phyloP scores from a whole-genome alignment of 2,888 invertebrate genomes.

The Eutolmus rufibarbis region DNA sequence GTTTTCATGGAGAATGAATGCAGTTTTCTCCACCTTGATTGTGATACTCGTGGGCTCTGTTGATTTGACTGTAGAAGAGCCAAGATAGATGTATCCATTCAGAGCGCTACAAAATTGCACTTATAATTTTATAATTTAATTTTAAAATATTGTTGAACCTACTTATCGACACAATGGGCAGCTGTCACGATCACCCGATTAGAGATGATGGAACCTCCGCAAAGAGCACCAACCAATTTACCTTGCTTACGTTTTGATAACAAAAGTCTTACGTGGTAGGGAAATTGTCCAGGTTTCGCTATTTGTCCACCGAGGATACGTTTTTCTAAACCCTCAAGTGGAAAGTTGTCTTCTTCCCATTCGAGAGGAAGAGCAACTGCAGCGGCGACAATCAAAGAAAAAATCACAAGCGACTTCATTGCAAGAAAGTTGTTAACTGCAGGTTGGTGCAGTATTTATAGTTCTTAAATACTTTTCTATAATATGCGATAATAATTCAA shows the following conservation, averaged over 20 bases:
- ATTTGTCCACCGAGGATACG: slow-evolving; percentile 44
- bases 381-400: neutral
- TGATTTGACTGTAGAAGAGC: neutral
- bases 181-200: slow-evolving; percentile 13
- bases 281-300: slow-evolving; percentile 45
- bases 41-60: neutral
- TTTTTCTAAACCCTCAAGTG: neutral
- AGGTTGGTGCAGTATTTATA: neutral
- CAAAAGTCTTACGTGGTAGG: slow-evolving; percentile 43
- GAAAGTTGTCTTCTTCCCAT: neutral
- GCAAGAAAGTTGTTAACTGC: neutral
- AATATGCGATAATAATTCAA: neutral
- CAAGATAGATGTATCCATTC: neutral
- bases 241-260: neutral
- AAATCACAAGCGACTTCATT: neutral
- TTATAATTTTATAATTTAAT: neutral
- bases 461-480: neutral
- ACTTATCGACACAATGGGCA: slow-evolving; percentile 31
- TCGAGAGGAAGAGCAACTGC: neutral
- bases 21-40: neutral
- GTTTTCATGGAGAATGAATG: slow-evolving; percentile 57
- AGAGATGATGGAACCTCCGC: slow-evolving; percentile 41
- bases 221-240: neutral
- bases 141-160: neutral
- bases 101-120: neutral